phyloP scores from a whole-genome alignment of 1,140 invertebrate genomes.

The Bombus difficillimus region DNA sequence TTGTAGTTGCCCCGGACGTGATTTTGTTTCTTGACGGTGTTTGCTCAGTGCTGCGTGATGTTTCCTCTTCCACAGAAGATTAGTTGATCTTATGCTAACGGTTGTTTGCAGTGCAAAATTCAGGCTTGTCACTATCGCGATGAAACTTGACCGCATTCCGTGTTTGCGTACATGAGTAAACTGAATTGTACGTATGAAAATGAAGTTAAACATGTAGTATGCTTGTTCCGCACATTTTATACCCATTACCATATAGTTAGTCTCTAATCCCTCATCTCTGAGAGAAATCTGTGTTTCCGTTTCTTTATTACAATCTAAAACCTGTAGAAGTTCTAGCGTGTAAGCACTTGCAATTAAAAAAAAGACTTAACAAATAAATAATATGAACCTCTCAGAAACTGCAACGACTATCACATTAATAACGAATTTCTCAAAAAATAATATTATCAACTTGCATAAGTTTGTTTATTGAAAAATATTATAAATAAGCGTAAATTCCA shows the following conservation, averaged over 20 bases:
- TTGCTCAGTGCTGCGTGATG: background rate
- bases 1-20: background rate
- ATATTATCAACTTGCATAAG: too few species aligned
- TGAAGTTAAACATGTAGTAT: background rate
- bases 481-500: too few species aligned
- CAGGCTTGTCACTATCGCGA: background rate
- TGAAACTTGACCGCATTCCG: background rate
- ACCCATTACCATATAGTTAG: background rate
- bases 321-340: rapidly evolving
- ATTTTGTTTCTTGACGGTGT: slow-evolving; percentile 15
- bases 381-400: too few species aligned
- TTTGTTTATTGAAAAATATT: too few species aligned
- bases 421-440: too few species aligned
- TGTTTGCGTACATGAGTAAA: background rate
- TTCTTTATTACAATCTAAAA: background rate
- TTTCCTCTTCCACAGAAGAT: slow-evolving; percentile 10
- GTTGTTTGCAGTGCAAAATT: slow-evolving; percentile 3
- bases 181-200: background rate
- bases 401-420: too few species aligned
- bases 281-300: background rate
- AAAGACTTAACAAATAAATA: too few species aligned
- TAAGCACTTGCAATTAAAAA: too few species aligned
- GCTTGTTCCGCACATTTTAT: background rate
- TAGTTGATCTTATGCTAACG: slow-evolving; percentile 11
- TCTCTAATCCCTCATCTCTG: background rate